Conservation (phyloP, 2,113 vertebrate species). For the Redunca redunca region DNA sequence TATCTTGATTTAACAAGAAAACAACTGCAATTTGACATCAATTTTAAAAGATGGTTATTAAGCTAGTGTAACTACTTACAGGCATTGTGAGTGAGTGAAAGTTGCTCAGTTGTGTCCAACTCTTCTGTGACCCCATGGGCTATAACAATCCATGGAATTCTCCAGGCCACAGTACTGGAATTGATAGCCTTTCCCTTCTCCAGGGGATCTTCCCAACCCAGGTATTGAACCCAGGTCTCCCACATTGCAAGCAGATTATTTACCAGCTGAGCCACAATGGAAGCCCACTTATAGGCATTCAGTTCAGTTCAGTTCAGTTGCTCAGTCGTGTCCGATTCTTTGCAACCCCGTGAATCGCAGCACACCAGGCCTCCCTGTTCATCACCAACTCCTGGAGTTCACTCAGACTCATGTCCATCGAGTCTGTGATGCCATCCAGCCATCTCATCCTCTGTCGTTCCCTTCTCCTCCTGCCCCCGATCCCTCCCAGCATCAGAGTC, state of each 20-base stretch:
- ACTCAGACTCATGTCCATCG: no score
- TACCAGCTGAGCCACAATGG: background rate
- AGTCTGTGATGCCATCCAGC: no score
- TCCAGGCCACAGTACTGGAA: background rate
- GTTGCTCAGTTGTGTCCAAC: background rate
- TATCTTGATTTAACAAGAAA: background rate
- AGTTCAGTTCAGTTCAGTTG: no score
- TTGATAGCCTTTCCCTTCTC: background rate
- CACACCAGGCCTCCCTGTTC: no score
- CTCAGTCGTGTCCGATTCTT: no score
- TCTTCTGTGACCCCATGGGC: background rate
- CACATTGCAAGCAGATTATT: background rate
- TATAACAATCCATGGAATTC: background rate
- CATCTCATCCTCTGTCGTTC: no score
- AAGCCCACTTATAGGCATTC: background rate
- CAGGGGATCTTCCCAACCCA: background rate
- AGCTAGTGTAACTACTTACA: background rate
- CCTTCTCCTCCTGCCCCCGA: no score
- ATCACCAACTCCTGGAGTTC: rapidly evolving
- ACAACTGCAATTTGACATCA: background rate
- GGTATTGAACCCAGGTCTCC: background rate
- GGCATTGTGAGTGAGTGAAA: background rate
- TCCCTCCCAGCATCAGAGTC: no score
- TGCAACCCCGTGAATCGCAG: no score
- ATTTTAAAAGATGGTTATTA: background rate